A percentile compares a stretch with the other conserved stretches of the same genome.
Conservation (phyloP, 2,113 vertebrate genomes). For the Drymodes brunneopygia region DNA sequence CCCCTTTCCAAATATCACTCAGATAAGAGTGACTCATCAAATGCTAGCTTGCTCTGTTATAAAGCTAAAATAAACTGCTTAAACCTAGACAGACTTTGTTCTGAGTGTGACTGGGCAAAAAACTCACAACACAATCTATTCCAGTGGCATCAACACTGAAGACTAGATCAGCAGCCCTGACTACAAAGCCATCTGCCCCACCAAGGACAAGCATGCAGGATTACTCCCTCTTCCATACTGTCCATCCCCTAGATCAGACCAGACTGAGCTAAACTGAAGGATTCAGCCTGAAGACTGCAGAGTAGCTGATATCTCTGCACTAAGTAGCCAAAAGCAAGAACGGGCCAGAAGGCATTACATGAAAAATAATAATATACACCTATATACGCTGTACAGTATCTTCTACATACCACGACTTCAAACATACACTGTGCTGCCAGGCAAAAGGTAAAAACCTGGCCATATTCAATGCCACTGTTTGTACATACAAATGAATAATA, state of each 20-base stretch:
- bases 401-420: neutral
- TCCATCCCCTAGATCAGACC: neutral
- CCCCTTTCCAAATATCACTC: neutral
- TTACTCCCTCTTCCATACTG: neutral
- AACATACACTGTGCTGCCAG: neutral
- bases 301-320: neutral
- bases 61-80: neutral
- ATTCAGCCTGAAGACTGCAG: neutral
- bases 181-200: neutral
- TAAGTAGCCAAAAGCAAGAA: neutral
- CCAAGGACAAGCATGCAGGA: neutral
- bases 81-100: neutral
- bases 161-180: neutral
- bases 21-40: neutral
- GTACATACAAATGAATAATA: neutral
- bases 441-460: neutral
- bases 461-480: neutral
- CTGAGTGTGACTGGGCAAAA: neutral
- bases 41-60: neutral
- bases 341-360: neutral
- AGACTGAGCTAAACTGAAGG: neutral
- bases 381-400: neutral
- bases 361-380: neutral
- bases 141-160: neutral
- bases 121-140: neutral